Conservation (phyloP, 2,797 vertebrate species). For the Apogon talboti region DNA sequence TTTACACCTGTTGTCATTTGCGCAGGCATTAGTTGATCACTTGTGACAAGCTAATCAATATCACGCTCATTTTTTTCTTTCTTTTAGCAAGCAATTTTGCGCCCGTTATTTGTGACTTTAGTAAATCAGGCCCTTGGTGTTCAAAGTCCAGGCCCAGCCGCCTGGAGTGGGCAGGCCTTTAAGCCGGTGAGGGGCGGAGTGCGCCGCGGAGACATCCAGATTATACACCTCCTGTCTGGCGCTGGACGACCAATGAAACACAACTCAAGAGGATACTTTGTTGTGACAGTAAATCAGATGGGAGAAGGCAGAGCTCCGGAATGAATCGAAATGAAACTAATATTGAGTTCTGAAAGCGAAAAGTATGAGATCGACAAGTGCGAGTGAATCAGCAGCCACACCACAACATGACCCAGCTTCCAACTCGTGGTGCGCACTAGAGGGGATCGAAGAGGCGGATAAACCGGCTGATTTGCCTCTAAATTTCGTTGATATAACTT, state of each 20-base stretch:
- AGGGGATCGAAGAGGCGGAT: constrained; percentile 37
- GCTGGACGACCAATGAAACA: constrained; percentile 49
- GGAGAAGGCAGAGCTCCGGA: constrained; percentile 4
- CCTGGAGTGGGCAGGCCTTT: constrained; percentile 56
- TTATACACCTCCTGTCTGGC: constrained; percentile 65
- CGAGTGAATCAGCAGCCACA: constrained; percentile 24
- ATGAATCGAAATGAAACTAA: constrained; percentile 5
- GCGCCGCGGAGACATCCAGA: constrained; percentile 37
- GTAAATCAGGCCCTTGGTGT: too few species aligned
- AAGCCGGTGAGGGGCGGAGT: constrained; percentile 72
- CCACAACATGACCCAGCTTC: constrained; percentile 58
- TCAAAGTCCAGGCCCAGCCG: constrained; percentile 60
- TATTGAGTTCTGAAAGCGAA: constrained; percentile 22
- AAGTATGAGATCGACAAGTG: constrained; percentile 39
- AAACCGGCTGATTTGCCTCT: constrained; percentile 39
- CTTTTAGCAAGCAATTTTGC: too few species aligned
- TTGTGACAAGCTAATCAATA: too few species aligned
- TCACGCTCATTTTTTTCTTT: too few species aligned
- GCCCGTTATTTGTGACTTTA: too few species aligned
- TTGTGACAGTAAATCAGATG: constrained; percentile 32
- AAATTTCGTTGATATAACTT: constrained; percentile 20
- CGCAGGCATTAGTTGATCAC: too few species aligned
- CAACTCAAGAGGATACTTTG: constrained; percentile 34
- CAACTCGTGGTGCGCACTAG: constrained; percentile 51
- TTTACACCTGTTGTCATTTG: too few species aligned